Evolutionary conservation across 92 coral and sea anemone genomes (phyloP), one percentile per base, ranked within the genome.

Genomic region (Parazoanthus swiftii): DNA sequence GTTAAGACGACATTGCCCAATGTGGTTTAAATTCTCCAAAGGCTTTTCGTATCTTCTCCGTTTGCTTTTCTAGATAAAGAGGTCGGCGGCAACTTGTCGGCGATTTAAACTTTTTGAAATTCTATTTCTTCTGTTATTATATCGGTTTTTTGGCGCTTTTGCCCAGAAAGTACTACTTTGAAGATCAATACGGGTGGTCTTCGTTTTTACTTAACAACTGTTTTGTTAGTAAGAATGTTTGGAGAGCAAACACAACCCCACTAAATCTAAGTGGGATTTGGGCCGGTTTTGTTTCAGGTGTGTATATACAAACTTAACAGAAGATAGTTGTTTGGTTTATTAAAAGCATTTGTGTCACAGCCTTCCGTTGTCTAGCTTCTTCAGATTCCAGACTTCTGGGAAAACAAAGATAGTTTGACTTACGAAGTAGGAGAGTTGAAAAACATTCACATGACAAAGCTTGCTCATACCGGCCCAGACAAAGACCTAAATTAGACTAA

Each of bases 21-120:
- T 84, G 86, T 25, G 87, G 77, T 84, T 82, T 84, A 48, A 84
- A 84, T 84, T 84, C 77, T 84, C 78, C 78, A 71, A 46, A 84
- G 44, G 25, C 42, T 72, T 71, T 72, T 82, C 86, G 76, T 39
- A 39, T 43, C 50, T 65, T 81, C 37, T 35, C n/a, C 86, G 16
- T 68, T 82, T 82, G 86, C 77, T 67, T n/a, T 44, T 63, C n/a
- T 23, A 82, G 86, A 82, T 82, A 82, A 82, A 82, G 59, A 54
- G 65, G 2, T 14, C 42, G 65, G 78, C 79, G 68, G 63, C 65
- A 42, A 82, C 74, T 23, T 20, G 74, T 74, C 21, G 86, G 86
- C 63, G 86, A 21, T 76, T 39, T 51, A 66, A 37, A 21, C 43
- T 20, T 21, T 38, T 46, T 42, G 38, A 9, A 82, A 9, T 8